Conservation (phyloP, 1,140 invertebrate genomes). For the Pseudomyrmex pallidus region DNA sequence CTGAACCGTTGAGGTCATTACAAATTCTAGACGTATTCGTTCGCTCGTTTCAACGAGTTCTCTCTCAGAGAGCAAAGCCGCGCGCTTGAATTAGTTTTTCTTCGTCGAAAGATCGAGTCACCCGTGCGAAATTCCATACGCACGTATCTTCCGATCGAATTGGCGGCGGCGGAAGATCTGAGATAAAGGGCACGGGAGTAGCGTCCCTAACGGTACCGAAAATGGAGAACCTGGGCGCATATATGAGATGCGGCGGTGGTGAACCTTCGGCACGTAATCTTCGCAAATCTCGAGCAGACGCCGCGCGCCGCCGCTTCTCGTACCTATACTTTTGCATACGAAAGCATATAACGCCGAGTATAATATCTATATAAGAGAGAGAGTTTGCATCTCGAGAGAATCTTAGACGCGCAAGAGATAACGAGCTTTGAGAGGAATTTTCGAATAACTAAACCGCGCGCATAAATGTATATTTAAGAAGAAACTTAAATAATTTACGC, state of each 20-base stretch:
- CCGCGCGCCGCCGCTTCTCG: not conserved
- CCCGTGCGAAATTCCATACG: constrained; percentile 40
- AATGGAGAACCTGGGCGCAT: constrained; percentile 3
- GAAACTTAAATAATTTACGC: too few relatives aligned
- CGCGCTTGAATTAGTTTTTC: constrained; percentile 31
- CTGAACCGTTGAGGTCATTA: not conserved
- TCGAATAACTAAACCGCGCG: too few relatives aligned
- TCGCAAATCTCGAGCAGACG: constrained; percentile 2
- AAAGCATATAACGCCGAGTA: not conserved
- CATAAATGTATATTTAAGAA: too few relatives aligned
- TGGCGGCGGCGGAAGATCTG: not conserved
- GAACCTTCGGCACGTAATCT: not conserved
- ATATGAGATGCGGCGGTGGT: constrained; percentile 1
- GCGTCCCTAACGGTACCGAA: constrained; percentile 38
- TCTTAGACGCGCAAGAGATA: too few relatives aligned
- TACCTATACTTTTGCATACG: constrained; percentile 11
- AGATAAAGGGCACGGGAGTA: constrained; percentile 30
- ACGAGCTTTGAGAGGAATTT: too few relatives aligned
- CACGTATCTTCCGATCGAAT: constrained; percentile 47
- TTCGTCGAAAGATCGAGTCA: constrained; percentile 32
- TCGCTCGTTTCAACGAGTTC: constrained; percentile 21
- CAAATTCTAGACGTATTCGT: constrained; percentile 24
- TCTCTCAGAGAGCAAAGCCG: too few relatives aligned
- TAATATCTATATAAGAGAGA: too few relatives aligned
- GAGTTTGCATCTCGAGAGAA: too few relatives aligned